These are phyloP conservation scores for Salpingus planirostris DNA, from an alignment of 2,888 invertebrate genomes.

Conservation along the genomic window DNA sequence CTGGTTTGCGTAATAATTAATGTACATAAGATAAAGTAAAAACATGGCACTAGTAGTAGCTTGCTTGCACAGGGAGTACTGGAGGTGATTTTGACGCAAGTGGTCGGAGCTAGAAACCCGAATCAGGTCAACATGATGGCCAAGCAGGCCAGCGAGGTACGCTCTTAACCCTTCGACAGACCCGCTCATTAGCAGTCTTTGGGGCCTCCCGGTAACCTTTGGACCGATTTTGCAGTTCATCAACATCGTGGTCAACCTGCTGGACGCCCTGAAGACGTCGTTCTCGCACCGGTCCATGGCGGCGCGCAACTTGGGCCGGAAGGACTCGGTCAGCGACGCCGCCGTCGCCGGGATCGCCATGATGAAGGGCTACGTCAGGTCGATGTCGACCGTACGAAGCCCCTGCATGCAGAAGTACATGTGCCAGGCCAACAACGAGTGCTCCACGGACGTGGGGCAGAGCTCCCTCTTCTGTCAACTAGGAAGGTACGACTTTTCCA, in stretches of 20 bases:
- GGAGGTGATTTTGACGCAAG: conserved; percentile 83
- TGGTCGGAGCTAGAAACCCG: conserved; percentile 86
- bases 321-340: conserved; percentile 85
- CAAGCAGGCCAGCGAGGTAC: conserved; percentile 92
- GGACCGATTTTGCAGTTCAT: conserved; percentile 59
- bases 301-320: conserved; percentile 76
- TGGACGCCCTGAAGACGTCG: conserved; percentile 87
- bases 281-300: conserved; percentile 84
- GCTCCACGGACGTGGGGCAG: conserved; percentile 69
- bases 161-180: no score
- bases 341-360: conserved; percentile 80
- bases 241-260: conserved; percentile 81
- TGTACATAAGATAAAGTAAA: conserved; percentile 2
- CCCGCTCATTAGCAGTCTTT: background rate
- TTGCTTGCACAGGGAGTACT: conserved; percentile 74
- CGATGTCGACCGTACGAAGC: conserved; percentile 67
- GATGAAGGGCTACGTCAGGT: conserved; percentile 81
- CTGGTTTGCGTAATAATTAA: conserved; percentile 6
- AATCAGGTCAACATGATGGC: conserved; percentile 89
- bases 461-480: conserved; percentile 85
- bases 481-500: conserved; percentile 63
- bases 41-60: conserved; percentile 37
- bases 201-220: background rate
- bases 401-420: conserved; percentile 80
- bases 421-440: conserved; percentile 85